Conservation (phyloP, 2,888 invertebrate genomes). For the Volucella zonaria region DNA sequence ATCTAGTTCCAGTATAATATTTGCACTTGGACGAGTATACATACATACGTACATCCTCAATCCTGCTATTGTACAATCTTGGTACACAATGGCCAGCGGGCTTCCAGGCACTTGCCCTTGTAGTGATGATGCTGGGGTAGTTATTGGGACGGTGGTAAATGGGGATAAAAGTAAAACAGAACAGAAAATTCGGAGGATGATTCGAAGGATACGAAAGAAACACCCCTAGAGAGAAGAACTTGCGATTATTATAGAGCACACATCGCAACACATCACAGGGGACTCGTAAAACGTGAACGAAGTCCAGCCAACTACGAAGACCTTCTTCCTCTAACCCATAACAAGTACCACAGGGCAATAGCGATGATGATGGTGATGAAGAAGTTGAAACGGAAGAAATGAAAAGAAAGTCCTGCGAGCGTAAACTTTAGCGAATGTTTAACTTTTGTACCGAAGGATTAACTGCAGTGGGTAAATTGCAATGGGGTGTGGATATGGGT, state of each 20-base stretch:
- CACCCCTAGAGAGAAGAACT: constrained; percentile 66
- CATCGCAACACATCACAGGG: constrained; percentile 66
- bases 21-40: constrained; percentile 44
- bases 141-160: constrained; percentile 21
- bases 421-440: constrained; percentile 70
- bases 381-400: constrained; percentile 61
- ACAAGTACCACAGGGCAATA: constrained; percentile 56
- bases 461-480: constrained; percentile 73
- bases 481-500: constrained; percentile 59
- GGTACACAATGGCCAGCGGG: constrained; percentile 69
- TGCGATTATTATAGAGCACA: constrained; percentile 64
- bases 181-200: constrained; percentile 35
- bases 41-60: constrained; percentile 64
- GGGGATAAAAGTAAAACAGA: constrained; percentile 53
- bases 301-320: constrained; percentile 56
- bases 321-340: constrained; percentile 25
- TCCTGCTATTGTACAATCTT: constrained; percentile 67
- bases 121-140: not conserved
- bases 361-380: constrained; percentile 28
- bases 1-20: constrained; percentile 47
- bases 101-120: constrained; percentile 11
- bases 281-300: constrained; percentile 74
- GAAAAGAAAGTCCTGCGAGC: constrained; percentile 71
- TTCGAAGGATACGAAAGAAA: constrained; percentile 39
- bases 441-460: constrained; percentile 72